Base-by-base conservation (phyloP, 2,113 vertebrate species). In the Tragelaphus buxtoni region DNA sequence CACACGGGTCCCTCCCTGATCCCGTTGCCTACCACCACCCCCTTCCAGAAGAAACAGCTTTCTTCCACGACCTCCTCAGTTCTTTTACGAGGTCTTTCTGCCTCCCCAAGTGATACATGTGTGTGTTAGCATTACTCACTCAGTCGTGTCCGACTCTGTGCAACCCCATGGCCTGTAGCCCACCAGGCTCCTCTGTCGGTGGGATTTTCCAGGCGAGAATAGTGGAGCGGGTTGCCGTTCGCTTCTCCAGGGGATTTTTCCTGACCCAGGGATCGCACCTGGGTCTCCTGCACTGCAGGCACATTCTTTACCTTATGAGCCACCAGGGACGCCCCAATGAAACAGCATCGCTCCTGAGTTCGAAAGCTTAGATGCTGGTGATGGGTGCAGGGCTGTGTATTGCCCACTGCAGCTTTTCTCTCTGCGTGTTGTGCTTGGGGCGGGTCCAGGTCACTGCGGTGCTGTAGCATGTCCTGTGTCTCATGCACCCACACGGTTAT, bases 401-500 rank as follows among this genome's bases (percentile, higher is more conserved):
- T 45, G 28, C 4, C 53, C 35, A 4, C 63, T 22, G 17, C 32
- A 22, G 26, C 32, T 61, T 12, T 28, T 32, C 58, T 51, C 51
- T 3, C 60, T 18, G 10, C 26, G 1, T 3, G 0, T 12, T 47
- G 42, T 8, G 9, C 39, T 65, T 13, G 16, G 32, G 24, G 12
- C 53, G 51, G n/a, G 20, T 6, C 42, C 22, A 22, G 39, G 30
- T 58, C 6, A 0, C 76, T 11, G 47, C 51, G 9, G 58, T 5
- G 35, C 63, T 18, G 16, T 30, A 42, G 51, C 0, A 4, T 55
- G 26, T 32, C 16, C 17, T 30, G 26, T 53, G 3, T 6, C 1
- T 0, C 12, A 0, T 2, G 12, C 7, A 2, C 30, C 35, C 1
- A 1, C 24, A 0, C 0, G 5, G 14, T 17, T 28, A 12, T 30